These are phyloP conservation scores for Chiloscyllium plagiosum DNA, from an alignment of 2,113 vertebrate genomes.

Conservation along the genomic window DNA sequence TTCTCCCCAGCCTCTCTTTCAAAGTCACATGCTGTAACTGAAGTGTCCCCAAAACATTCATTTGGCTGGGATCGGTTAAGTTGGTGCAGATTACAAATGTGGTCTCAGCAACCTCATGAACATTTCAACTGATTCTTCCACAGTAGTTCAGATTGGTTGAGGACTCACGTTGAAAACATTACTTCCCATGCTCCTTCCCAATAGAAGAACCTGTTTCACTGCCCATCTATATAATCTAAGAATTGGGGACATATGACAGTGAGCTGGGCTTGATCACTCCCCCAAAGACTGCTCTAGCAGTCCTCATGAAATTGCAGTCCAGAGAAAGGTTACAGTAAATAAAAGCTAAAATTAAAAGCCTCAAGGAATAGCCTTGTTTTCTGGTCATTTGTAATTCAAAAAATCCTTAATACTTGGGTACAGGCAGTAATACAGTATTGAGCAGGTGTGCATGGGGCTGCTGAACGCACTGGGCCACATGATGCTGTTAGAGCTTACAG, in stretches of 20 bases:
- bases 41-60: too few relatives aligned
- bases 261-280: not conserved
- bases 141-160: not conserved
- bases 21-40: too few relatives aligned
- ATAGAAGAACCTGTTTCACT: not conserved
- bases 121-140: not conserved
- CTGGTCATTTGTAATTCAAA: not conserved
- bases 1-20: too few relatives aligned
- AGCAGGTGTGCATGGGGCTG: not conserved
- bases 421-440: not conserved
- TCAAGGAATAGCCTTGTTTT: not conserved
- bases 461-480: not conserved
- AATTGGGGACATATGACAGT: not conserved
- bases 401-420: not conserved
- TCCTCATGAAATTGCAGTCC: not conserved
- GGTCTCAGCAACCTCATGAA: not conserved
- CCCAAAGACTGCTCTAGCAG: not conserved
- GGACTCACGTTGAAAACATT: not conserved
- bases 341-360: not conserved
- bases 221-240: not conserved
- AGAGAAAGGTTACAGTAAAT: not conserved
- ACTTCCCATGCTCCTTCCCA: not conserved
- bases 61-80: not conserved
- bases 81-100: not conserved
- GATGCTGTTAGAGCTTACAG: not conserved